phyloP scores from a whole-genome alignment of 2,888 invertebrate genomes.

The Auanema sp. region DNA sequence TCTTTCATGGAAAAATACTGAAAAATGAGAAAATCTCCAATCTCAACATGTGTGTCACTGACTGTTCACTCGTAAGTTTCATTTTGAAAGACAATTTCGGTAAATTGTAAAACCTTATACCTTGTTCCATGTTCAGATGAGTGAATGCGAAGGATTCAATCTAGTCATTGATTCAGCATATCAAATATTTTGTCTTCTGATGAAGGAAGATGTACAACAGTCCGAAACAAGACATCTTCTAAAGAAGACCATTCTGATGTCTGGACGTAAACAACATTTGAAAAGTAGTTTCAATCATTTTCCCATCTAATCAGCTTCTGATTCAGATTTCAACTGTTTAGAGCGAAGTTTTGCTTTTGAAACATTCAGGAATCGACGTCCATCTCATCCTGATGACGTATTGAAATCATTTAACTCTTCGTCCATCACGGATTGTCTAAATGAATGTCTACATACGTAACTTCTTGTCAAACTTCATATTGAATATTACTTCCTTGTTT shows the following conservation, averaged over 20 bases:
- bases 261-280: too few species aligned
- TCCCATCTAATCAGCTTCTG: background rate
- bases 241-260: too few species aligned
- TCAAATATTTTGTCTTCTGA: conserved; percentile 10
- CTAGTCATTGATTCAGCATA: conserved; percentile 11
- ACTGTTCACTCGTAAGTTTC: too few species aligned
- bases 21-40: too few species aligned
- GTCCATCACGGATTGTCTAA: conserved; percentile 37
- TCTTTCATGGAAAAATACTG: too few species aligned
- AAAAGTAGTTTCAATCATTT: too few species aligned
- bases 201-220: background rate
- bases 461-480: background rate
- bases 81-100: too few species aligned
- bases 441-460: conserved; percentile 36
- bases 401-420: conserved; percentile 22
- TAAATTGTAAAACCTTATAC: too few species aligned
- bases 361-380: conserved; percentile 19
- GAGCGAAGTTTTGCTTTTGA: conserved; percentile 37
- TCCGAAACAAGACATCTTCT: too few species aligned
- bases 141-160: conserved; percentile 12
- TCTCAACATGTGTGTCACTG: too few species aligned
- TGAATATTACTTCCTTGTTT: conserved; percentile 1
- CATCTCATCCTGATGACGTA: conserved; percentile 18
- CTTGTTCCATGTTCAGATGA: background rate
- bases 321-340: conserved; percentile 23